phyloP scores from a whole-genome alignment of 2,888 invertebrate species.

The Ophion ventricosus region DNA sequence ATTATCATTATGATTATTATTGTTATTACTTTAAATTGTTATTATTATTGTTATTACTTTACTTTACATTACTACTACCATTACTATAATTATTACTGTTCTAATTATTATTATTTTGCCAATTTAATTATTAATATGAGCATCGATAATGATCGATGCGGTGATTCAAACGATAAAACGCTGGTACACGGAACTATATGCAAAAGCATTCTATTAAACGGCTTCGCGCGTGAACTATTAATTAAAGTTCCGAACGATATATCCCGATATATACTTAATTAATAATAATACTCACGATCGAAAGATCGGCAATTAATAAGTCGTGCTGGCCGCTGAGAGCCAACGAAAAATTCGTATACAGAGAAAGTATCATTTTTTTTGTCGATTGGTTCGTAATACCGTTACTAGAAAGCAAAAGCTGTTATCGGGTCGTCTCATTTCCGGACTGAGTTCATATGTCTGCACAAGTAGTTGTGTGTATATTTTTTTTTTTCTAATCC shows the following conservation, averaged over 20 bases:
- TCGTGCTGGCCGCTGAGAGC: not conserved
- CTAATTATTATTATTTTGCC: conserved; percentile 4
- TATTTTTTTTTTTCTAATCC: not conserved
- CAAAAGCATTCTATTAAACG: not conserved
- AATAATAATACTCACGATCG: conserved; percentile 51
- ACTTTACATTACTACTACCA: not conserved
- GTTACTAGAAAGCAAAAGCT: conserved; percentile 59
- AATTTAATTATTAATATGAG: not conserved
- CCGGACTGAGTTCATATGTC: conserved; percentile 19
- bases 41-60: too few species aligned
- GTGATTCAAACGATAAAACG: conserved; percentile 29
- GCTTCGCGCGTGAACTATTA: conserved; percentile 35
- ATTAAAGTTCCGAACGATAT: conserved; percentile 32
- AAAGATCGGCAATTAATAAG: conserved; percentile 45
- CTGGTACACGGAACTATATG: conserved; percentile 13
- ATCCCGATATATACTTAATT: conserved; percentile 45
- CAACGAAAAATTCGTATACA: conserved; percentile 48
- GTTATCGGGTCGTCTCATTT: conserved; percentile 43
- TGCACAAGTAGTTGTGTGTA: not conserved
- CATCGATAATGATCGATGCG: conserved; percentile 19
- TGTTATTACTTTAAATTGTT: not conserved
- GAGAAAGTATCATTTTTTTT: conserved; percentile 50
- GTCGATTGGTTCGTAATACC: conserved; percentile 25
- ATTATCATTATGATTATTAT: not conserved
- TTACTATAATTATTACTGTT: conserved; percentile 15